Conservation (phyloP, 2,888 invertebrate genomes). For the Cephus pygmeus region DNA sequence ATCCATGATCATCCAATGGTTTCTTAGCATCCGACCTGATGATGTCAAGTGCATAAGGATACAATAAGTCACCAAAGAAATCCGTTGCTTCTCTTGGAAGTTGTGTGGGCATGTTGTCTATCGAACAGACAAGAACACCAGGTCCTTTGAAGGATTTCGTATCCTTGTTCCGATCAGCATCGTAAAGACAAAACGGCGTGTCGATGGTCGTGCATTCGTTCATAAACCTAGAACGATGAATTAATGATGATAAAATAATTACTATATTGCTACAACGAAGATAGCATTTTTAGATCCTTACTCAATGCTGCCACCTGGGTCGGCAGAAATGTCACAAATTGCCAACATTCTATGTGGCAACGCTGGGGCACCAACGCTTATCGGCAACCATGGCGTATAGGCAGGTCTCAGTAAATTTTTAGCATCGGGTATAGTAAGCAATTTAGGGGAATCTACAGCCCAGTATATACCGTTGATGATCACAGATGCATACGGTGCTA, state of each 20-base stretch:
- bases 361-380: slow-evolving; percentile 87
- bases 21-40: slow-evolving; percentile 84
- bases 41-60: slow-evolving; percentile 91
- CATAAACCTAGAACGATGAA: slow-evolving; percentile 78
- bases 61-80: slow-evolving; percentile 93
- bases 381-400: slow-evolving; percentile 93
- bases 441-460: slow-evolving; percentile 96
- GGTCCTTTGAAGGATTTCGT: slow-evolving; percentile 96
- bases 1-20: slow-evolving; percentile 82
- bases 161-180: slow-evolving; percentile 97
- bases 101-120: slow-evolving; percentile 99
- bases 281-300: slow-evolving; percentile 27
- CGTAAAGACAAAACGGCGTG: slow-evolving; percentile 98
- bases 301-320: slow-evolving; percentile 98
- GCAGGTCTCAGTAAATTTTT: slow-evolving; percentile 91
- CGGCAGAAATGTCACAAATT: slow-evolving; percentile 98
- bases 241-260: too few species aligned
- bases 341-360: slow-evolving; percentile 91
- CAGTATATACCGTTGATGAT: slow-evolving; percentile 99
- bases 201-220: slow-evolving; percentile 99
- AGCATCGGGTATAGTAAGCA: slow-evolving; percentile 97
- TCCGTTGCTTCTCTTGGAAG: slow-evolving; percentile 97
- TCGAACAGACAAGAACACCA: slow-evolving; percentile 98
- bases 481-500: slow-evolving; percentile 97
- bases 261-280: too few species aligned